Conservation (phyloP, 1,140 invertebrate genomes). For the Drosophila quadrilineata region DNA sequence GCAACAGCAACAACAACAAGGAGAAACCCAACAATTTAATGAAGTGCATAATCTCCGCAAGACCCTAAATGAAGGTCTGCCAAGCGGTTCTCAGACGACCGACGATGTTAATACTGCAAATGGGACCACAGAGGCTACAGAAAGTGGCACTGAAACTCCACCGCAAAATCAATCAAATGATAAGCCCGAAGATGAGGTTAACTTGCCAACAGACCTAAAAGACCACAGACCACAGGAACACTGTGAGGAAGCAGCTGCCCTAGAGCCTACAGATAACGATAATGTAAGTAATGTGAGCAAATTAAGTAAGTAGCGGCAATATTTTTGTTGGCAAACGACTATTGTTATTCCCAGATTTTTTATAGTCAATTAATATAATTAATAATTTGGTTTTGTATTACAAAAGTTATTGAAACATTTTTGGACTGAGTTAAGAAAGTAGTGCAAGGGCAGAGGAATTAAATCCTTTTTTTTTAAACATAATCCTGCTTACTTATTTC, state of each 20-base stretch:
- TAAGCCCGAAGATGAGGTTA: slow-evolving; percentile 59
- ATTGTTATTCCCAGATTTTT: no score
- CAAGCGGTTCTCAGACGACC: background rate
- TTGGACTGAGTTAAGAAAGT: no score
- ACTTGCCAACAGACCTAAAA: background rate
- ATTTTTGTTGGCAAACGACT: no score
- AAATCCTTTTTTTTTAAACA: no score
- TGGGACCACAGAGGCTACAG: slow-evolving; percentile 45
- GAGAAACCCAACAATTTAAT: slow-evolving; percentile 33
- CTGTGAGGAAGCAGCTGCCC: slow-evolving; percentile 14
- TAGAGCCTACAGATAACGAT: slow-evolving; percentile 18
- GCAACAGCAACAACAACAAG: slow-evolving; percentile 48
- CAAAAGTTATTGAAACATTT: no score
- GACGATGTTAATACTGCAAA: slow-evolving; percentile 1
- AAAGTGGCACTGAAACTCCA: slow-evolving; percentile 57
- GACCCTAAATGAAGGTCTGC: slow-evolving; percentile 47
- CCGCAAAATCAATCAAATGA: slow-evolving; percentile 38
- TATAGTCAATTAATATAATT: no score
- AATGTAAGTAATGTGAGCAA: slow-evolving; percentile 66
- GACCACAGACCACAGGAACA: slow-evolving; percentile 17
- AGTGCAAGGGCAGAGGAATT: no score
- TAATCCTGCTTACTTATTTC: no score
- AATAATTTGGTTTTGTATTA: no score
- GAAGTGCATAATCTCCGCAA: slow-evolving; percentile 48
- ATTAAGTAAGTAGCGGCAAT: no score